Conservation (phyloP, 53 echinoderm and acorn worm genomes). For the Holothuria leucospilota region DNA sequence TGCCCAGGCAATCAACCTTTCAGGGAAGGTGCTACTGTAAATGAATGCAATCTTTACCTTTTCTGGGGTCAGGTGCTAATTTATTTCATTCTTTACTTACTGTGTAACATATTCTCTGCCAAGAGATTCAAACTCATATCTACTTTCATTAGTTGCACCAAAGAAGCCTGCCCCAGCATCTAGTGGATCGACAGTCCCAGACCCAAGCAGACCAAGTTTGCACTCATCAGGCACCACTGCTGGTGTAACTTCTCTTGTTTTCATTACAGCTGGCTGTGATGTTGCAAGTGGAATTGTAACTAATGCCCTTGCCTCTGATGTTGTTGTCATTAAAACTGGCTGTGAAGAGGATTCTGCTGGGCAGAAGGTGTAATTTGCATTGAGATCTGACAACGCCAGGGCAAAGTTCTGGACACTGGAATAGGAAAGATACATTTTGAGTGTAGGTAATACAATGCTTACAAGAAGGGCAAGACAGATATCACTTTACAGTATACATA, state of each 20-base stretch:
- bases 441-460: too few species aligned
- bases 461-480: too few species aligned
- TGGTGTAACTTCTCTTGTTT: too few species aligned
- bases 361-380: conserved; percentile 23
- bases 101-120: conserved; percentile 13
- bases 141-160: conserved; percentile 38
- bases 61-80: too few species aligned
- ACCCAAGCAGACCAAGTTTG: conserved; percentile 7
- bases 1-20: too few species aligned
- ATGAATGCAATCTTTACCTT: too few species aligned
- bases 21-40: too few species aligned
- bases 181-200: background rate
- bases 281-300: background rate
- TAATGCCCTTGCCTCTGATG: too few species aligned
- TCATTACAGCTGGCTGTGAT: background rate
- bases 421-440: too few species aligned
- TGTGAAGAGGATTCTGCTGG: background rate
- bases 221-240: background rate
- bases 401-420: conserved; percentile 45
- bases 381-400: background rate
- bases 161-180: conserved; percentile 44
- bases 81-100: background rate
- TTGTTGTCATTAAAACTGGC: background rate
- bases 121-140: conserved; percentile 29
- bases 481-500: too few species aligned